Conservation (phyloP, 2,888 invertebrate species). For the Rhabditoides inermis region DNA sequence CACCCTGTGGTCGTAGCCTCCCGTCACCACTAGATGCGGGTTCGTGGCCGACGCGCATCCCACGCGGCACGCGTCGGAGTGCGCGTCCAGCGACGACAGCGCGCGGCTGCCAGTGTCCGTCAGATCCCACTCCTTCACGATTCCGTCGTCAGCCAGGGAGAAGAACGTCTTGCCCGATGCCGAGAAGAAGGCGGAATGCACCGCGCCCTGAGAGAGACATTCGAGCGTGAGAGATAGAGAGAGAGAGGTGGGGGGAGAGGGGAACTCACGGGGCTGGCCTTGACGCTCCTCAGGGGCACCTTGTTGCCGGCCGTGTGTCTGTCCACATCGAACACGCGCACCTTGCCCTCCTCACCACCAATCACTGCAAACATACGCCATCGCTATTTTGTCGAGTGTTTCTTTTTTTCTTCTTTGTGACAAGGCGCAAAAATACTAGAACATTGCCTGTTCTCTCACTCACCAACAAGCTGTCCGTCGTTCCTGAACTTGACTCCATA, state of each 20-base stretch:
- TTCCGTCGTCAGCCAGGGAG: constrained; percentile 45
- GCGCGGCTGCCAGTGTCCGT: constrained; percentile 19
- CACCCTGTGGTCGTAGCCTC: constrained; percentile 55
- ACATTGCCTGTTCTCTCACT: too few relatives aligned
- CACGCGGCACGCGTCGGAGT: constrained; percentile 40
- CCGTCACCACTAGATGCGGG: constrained; percentile 37
- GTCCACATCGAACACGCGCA: constrained; percentile 79
- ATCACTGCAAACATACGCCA: constrained; percentile 58
- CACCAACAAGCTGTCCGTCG: constrained; percentile 54
- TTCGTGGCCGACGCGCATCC: constrained; percentile 27
- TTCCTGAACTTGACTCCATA: constrained; percentile 54
- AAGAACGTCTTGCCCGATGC: constrained; percentile 20
- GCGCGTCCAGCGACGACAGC: constrained; percentile 20
- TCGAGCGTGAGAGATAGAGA: too few relatives aligned
- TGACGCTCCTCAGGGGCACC: too few relatives aligned
- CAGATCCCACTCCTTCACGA: constrained; percentile 38
- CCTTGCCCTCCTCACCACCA: constrained; percentile 78
- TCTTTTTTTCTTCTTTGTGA: too few relatives aligned
- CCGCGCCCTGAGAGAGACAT: too few relatives aligned
- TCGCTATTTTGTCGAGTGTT: too few relatives aligned
- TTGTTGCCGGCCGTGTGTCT: constrained; percentile 57
- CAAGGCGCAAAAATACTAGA: too few relatives aligned
- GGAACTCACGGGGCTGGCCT: too few relatives aligned
- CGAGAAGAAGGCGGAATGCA: constrained; percentile 19
- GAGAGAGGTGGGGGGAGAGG: too few relatives aligned